Evolutionary conservation across 1,140 invertebrate genomes (phyloP).

Genomic region (Lordiphosa mommai): DNA sequence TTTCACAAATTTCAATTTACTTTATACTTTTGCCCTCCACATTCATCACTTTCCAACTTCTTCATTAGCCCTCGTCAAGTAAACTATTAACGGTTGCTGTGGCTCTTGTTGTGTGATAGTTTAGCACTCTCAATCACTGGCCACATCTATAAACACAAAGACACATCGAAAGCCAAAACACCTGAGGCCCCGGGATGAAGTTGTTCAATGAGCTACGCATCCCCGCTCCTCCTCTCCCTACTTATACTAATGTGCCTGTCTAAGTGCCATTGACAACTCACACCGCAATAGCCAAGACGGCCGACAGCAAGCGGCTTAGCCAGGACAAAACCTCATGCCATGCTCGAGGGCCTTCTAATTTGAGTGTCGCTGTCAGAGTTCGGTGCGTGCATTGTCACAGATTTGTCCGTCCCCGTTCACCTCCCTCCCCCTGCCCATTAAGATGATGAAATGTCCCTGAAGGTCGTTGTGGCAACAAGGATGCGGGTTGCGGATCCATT

Average conservation of each 20-base stretch:
- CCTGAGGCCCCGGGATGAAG: slow-evolving; percentile 9
- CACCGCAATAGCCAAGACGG: slow-evolving; percentile 14
- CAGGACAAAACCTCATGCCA: slow-evolving; percentile 13
- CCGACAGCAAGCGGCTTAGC: slow-evolving; percentile 13
- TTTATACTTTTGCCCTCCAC: no score
- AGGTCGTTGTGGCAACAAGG: slow-evolving; percentile 25
- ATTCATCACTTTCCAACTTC: neutral
- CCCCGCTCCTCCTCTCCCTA: neutral
- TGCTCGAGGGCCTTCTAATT: slow-evolving; percentile 27
- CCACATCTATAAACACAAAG: slow-evolving; percentile 1
- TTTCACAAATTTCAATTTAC: no score
- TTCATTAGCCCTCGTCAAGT: neutral
- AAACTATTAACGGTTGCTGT: slow-evolving; percentile 9
- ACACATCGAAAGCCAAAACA: slow-evolving; percentile 24
- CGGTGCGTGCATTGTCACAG: slow-evolving; percentile 31
- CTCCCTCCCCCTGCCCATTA: slow-evolving; percentile 25
- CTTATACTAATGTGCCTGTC: slow-evolving; percentile 25
- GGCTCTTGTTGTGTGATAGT: slow-evolving; percentile 3
- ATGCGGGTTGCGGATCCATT: neutral
- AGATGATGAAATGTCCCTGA: slow-evolving; percentile 68
- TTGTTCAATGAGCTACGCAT: neutral
- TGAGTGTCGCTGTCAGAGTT: slow-evolving; percentile 41
- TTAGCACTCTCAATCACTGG: slow-evolving; percentile 25
- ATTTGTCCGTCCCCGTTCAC: no score
- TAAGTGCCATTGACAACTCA: slow-evolving; percentile 39